phyloP scores from a whole-genome alignment of 2,888 invertebrate species.

The Tenthredo amoena region DNA sequence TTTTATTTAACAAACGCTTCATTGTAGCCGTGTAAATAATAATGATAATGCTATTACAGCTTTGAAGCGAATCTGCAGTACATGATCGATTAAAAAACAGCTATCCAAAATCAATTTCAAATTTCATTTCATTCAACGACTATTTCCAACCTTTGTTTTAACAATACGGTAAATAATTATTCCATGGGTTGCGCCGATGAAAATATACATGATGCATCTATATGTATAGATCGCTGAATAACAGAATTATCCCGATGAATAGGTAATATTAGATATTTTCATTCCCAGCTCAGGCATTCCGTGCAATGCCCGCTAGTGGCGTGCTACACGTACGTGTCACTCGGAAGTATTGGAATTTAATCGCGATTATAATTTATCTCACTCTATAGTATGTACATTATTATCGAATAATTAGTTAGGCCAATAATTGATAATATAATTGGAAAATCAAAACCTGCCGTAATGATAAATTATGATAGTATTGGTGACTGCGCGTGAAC shows the following conservation, averaged over 20 bases:
- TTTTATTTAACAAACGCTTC: not conserved
- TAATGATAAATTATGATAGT: not conserved
- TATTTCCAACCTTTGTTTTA: not conserved
- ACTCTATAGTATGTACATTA: not conserved
- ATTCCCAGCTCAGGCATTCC: slow-evolving; percentile 31
- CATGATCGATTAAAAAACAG: not conserved
- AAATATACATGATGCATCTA: not conserved
- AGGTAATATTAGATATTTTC: not conserved
- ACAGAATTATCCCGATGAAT: not conserved
- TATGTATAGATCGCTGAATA: not conserved
- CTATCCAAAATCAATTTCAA: not conserved
- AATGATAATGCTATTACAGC: not conserved
- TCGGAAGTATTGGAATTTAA: slow-evolving; percentile 11
- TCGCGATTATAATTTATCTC: not conserved
- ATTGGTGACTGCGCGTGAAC: not conserved
- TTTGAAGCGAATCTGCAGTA: not conserved
- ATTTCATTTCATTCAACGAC: not conserved
- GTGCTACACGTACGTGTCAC: too few relatives aligned
- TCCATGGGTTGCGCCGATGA: not conserved
- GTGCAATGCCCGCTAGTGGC: not conserved
- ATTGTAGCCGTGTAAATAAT: slow-evolving; percentile 5
- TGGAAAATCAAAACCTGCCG: slow-evolving; percentile 8
- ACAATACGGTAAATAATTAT: not conserved
- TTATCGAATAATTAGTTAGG: slow-evolving; percentile 19
- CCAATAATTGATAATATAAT: not conserved